Base-by-base conservation (phyloP, 2,113 vertebrate species). In the Neogobius melanostomus region DNA sequence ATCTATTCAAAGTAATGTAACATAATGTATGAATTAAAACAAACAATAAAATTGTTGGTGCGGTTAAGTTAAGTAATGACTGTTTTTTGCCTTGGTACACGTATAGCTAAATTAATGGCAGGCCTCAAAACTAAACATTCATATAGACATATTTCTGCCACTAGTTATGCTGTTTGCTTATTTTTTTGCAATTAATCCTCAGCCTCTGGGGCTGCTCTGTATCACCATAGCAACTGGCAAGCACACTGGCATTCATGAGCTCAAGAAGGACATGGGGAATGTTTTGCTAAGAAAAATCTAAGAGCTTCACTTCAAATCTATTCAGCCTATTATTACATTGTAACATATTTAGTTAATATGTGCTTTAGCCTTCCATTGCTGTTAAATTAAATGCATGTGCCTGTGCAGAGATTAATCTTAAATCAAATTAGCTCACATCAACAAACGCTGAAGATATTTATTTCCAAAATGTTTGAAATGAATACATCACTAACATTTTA, bases 171-270 rank as follows among this genome's bases (percentile, higher is more conserved):
- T 60, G 5, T 43, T 28, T 11, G 8, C 10, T 11, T 48, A 8
- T 48, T 64, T 48, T 21, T 28, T n/a, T 8, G 44, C 36, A 45
- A 61, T 64, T 47, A 47, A 21, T 47, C 45, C n/a, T 63, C 28
- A 36, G 9, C 44, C 44, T 47, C 61, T 46, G 7, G 42, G n/a
- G 42, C 43, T 63, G n/a, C 44, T 46, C 61, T 64, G 45, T 16
- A 64, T 64, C 62, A 28, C 62, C 62, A 64, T 64, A 64, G 62
- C 45, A 64, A 64, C 62, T 64, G 46, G 62, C 62, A 64, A 64
- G 17, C 45, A 48, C 44, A 11, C 10, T 11, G 46, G 44, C n/a
- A 64, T 48, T 21, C 45, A 46, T 11, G n/a, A n/a, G 9, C n/a
- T 48, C 10, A 64, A 11, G 44, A 46, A 64, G 45, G 44, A 64